Base-by-base conservation (phyloP, 2,113 vertebrate genomes). In the Trinectes maculatus region DNA sequence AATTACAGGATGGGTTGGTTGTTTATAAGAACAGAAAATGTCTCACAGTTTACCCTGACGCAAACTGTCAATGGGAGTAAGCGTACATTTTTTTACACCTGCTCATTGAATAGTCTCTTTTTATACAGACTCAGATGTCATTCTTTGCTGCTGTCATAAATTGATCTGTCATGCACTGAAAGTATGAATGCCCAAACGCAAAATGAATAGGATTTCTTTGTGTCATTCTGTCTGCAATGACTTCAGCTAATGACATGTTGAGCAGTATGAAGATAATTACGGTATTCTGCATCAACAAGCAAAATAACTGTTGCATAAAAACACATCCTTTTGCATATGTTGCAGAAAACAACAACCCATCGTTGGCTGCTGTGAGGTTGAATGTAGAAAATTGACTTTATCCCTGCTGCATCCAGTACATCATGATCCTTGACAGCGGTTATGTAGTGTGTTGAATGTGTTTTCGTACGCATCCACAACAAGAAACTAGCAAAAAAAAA, bases 1-100 rank as follows among this genome's bases (percentile, higher is more conserved):
- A 76, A 77, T 67, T 71, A 58, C 26, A 46, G 44, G 29, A 26
- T 34, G n/a, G 18, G 10, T 15, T 47, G 25, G 51, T 54, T 70
- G 29, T 59, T 83, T 62, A 55, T 64, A 63, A 65, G 67, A 71
- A 77, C 15, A 44, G 49, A 65, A 65, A 65, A 58, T 40, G 33
- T 25, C 12, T 25, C 15, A 25, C 15, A 47, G 60, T 79, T 46
- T 55, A 28, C 16, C 62, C n/a, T 61, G 22, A 49, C 52, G 19
- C 34, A 22, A 21, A 40, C 60, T 48, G 31, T 2, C 31, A 22
- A 18, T 21, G 25, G 36, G 51, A 51, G 11, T 37, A 29, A 21
- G 16, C 25, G 31, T 61, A 40, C 3, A 29, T 55, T 66, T 46
- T 62, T 5, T 48, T 57, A 28, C 49, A 12, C 15, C 64, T 54